Conservation (phyloP, 2,113 vertebrate species). For the Suricata suricatta region DNA sequence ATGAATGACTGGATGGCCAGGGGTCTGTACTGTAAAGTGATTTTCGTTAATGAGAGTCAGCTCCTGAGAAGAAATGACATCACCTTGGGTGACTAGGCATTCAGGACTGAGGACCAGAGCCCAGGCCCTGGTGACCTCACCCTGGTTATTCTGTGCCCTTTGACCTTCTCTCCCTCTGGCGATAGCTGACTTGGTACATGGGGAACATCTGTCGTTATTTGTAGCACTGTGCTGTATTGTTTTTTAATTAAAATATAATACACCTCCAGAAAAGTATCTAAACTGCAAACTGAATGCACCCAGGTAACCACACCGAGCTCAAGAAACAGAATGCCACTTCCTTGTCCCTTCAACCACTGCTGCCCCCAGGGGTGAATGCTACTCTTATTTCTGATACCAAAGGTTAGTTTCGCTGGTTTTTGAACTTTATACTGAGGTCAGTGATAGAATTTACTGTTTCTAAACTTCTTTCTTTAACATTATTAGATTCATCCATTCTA, state of each 20-base stretch:
- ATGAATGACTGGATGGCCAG: neutral
- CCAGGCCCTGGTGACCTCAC: neutral
- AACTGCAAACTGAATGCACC: neutral
- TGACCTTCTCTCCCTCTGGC: neutral
- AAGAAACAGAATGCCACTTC: neutral
- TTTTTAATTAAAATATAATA: neutral
- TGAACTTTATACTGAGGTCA: neutral
- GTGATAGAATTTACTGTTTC: neutral
- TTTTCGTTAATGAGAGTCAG: neutral
- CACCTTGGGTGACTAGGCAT: neutral
- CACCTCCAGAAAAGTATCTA: neutral
- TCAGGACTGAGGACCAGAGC: neutral
- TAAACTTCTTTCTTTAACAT: neutral
- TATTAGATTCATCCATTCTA: neutral
- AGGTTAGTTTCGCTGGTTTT: neutral
- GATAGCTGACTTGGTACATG: neutral
- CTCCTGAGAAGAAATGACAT: neutral
- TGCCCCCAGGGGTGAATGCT: neutral
- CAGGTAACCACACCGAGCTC: neutral
- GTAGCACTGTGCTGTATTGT: neutral
- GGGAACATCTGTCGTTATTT: neutral
- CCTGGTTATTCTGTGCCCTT: neutral
- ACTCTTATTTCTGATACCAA: neutral
- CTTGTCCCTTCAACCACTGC: neutral
- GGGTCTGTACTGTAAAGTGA: neutral